phyloP scores from a whole-genome alignment of 2,797 vertebrate species.

The Onychomys torridus region DNA sequence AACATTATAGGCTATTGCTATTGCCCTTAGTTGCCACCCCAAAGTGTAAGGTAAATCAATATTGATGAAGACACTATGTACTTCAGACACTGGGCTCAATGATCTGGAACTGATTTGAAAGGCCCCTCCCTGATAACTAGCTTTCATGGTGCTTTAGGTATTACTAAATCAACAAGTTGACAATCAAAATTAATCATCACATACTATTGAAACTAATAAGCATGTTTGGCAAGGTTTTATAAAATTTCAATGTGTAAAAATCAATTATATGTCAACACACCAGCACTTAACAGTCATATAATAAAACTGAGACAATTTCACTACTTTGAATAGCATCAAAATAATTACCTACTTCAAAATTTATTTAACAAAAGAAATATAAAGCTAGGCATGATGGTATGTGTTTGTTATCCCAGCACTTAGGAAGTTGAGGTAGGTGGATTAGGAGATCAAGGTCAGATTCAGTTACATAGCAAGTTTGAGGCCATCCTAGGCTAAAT shows the following conservation, averaged over 20 bases:
- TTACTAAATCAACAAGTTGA: background rate
- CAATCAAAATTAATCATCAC: background rate
- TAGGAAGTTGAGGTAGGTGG: background rate
- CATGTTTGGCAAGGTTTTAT: background rate
- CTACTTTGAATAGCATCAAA: slow-evolving; percentile 9
- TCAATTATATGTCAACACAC: background rate
- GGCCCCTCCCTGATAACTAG: background rate
- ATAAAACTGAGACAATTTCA: background rate
- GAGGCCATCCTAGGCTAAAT: background rate
- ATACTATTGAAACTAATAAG: slow-evolving; percentile 21
- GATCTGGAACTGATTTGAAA: background rate
- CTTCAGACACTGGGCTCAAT: background rate
- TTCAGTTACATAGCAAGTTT: background rate
- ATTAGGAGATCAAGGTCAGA: background rate
- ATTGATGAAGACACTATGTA: background rate
- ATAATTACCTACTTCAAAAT: background rate
- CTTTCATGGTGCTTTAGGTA: background rate
- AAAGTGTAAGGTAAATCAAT: background rate
- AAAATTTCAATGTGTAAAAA: background rate
- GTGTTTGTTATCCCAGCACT: background rate
- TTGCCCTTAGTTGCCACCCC: background rate
- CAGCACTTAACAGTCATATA: background rate
- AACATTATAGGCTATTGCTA: background rate
- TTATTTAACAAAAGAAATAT: background rate
- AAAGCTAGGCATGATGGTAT: background rate